phyloP scores from a whole-genome alignment of 2,797 vertebrate species.

The Siniperca obscura region DNA sequence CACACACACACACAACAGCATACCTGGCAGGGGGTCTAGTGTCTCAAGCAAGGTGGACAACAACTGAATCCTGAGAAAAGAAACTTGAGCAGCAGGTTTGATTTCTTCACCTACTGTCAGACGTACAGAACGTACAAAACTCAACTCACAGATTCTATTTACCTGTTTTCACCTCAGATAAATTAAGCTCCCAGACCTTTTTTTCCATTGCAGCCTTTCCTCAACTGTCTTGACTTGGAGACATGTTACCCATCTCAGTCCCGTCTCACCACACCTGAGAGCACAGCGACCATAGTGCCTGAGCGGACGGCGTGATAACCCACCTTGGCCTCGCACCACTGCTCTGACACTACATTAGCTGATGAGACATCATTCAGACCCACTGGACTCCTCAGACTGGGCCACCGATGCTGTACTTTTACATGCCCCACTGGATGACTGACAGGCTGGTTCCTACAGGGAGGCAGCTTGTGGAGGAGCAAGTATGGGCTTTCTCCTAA shows the following conservation, averaged over 20 bases:
- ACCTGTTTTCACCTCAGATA: not conserved
- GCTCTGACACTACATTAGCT: conserved; percentile 58
- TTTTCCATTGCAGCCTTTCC: not conserved
- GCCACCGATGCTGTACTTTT: conserved; percentile 51
- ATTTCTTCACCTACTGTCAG: not conserved
- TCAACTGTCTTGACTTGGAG: conserved; percentile 7
- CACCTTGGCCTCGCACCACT: conserved; percentile 48
- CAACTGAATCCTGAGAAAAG: conserved; percentile 3
- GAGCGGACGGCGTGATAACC: conserved; percentile 31
- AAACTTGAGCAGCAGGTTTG: conserved; percentile 9
- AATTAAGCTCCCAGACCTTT: not conserved
- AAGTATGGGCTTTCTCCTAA: conserved; percentile 1
- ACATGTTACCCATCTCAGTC: conserved; percentile 30
- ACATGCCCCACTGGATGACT: conserved; percentile 66
- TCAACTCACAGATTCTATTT: not conserved
- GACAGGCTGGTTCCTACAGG: conserved; percentile 59
- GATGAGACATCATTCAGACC: conserved; percentile 72
- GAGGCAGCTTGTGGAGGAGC: conserved; percentile 36
- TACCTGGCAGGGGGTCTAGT: conserved; percentile 21
- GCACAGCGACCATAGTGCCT: conserved; percentile 41
- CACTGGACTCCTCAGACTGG: conserved; percentile 50
- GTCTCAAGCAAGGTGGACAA: conserved; percentile 11
- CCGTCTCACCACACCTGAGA: conserved; percentile 59
- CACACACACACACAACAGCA: not conserved
- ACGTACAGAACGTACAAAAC: not conserved